Evolutionary conservation across 64 coral and sea anemone genomes (phyloP).

Genomic region (Montipora efflorescens): DNA sequence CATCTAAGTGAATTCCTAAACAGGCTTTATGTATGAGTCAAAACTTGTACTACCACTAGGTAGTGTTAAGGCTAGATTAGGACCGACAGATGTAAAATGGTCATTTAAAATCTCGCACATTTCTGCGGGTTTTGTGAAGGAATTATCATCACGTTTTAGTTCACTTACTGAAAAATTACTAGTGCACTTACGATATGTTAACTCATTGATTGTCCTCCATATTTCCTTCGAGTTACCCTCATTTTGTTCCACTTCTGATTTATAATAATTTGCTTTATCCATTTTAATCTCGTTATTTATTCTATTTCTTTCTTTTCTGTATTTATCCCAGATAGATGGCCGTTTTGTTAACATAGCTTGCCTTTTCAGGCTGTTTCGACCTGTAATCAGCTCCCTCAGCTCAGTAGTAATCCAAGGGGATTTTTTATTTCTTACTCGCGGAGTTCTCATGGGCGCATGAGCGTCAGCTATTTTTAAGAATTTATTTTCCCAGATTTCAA

Average conservation of each 20-base stretch:
- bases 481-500: no score
- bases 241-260: slow-evolving; percentile 42
- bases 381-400: no score
- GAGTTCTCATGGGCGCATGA: no score
- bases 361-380: no score
- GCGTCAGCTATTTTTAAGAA: no score
- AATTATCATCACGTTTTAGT: slow-evolving; percentile 19
- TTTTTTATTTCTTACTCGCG: no score
- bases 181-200: slow-evolving; percentile 35
- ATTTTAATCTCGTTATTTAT: slow-evolving; percentile 41
- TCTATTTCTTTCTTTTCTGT: slow-evolving; percentile 51
- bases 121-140: slow-evolving; percentile 24
- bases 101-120: slow-evolving; percentile 49
- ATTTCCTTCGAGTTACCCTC: slow-evolving; percentile 35
- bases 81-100: slow-evolving; percentile 30
- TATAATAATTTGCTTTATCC: slow-evolving; percentile 42
- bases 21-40: slow-evolving; percentile 38
- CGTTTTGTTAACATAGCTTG: no score
- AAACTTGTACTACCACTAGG: slow-evolving; percentile 31
- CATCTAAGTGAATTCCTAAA: no score
- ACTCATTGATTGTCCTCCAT: slow-evolving; percentile 19
- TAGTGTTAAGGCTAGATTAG: slow-evolving; percentile 6
- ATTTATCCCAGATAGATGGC: no score
- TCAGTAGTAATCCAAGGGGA: no score
- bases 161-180: slow-evolving; percentile 32